Base-by-base conservation (phyloP, 1,140 invertebrate genomes). In the Glossosoma conforme region DNA sequence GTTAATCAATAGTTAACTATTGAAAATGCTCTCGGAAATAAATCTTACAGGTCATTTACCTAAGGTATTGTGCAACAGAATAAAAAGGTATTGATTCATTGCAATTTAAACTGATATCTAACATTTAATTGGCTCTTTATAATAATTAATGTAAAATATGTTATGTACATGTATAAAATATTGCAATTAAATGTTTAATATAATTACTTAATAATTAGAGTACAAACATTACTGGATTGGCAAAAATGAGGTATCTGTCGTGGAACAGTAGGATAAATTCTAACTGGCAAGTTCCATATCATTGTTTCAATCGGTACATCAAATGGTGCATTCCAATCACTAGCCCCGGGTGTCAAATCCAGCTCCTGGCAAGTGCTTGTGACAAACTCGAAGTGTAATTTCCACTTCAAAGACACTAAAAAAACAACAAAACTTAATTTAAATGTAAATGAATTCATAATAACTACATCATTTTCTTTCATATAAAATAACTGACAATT, bases 351-450 rank as follows among this genome's bases (percentile, higher is more conserved):
- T 61, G 70, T 68, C 65, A 68, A 0, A 59, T 61, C 3, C 24
- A 58, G 2, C 60, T 65, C 49, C 64, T 64, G 41, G 77, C 75
- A 53, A 81, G 65, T 30, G 79, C 72, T 86, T 2, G 91, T 97
- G 0, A 97, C 93, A 77, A 98, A 98, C 68, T 98, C 93, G 74
- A 98, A 97, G 72, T 97, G 94, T 15, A 98, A 74, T 44, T 88
- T 78, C 94, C 94, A 98, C 65, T 84, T 84, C 37, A 97, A 74
- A 37, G 82, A 87, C 0, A 97, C 91, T 80, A 79, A 60, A 77
- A 71, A 49, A 42, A 43, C 10, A 43, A 36, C 6, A 36, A 28
- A 28, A 28, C 6, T n/a, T n/a, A n/a, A n/a, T n/a, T n/a, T n/a
- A n/a, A n/a, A n/a, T n/a, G n/a, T n/a, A n/a, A n/a, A n/a, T n/a